These are phyloP conservation scores for Caenorhabditis tropicalis DNA, from an alignment of 1,140 invertebrate species.

Conservation along the genomic window DNA sequence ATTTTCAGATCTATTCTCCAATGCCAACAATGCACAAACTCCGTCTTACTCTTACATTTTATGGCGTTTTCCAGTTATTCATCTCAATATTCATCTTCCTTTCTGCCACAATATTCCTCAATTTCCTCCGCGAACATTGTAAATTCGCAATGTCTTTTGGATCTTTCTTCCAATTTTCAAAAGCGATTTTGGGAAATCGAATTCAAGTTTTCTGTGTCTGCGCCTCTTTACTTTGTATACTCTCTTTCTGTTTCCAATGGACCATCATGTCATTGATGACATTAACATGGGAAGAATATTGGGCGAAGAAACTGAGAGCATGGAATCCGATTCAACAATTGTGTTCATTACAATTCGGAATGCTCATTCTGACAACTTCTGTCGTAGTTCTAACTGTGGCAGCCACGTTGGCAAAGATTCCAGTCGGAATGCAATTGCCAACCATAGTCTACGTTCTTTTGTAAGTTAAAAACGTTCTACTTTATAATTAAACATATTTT, in stretches of 20 bases:
- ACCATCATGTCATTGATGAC: conserved; percentile 12
- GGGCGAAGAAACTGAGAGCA: not conserved
- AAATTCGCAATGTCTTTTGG: conserved; percentile 36
- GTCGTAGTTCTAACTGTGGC: conserved; percentile 1
- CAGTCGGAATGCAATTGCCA: not conserved
- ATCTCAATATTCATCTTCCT: conserved; percentile 21
- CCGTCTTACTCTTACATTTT: conserved; percentile 1
- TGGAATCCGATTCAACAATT: conserved; percentile 33
- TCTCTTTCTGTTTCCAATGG: conserved; percentile 16
- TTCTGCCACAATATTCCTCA: conserved; percentile 18
- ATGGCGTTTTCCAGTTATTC: conserved; percentile 6
- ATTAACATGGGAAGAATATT: conserved; percentile 12
- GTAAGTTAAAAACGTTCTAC: not conserved
- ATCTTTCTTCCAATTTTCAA: conserved; percentile 29
- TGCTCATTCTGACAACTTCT: conserved; percentile 15
- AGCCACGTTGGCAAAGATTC: not conserved
- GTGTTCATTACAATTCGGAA: conserved; percentile 24
- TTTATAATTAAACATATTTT: conserved; percentile 4
- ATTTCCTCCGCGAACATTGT: conserved; percentile 24
- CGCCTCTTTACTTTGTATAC: conserved; percentile 4
- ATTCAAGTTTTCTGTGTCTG: conserved; percentile 17
- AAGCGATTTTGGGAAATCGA: conserved; percentile 37
- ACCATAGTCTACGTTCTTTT: conserved; percentile 4
- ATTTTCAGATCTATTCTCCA: not conserved
- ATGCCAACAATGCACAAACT: conserved; percentile 40